Conservation (phyloP, 2,797 vertebrate species). For the Morus bassanus region DNA sequence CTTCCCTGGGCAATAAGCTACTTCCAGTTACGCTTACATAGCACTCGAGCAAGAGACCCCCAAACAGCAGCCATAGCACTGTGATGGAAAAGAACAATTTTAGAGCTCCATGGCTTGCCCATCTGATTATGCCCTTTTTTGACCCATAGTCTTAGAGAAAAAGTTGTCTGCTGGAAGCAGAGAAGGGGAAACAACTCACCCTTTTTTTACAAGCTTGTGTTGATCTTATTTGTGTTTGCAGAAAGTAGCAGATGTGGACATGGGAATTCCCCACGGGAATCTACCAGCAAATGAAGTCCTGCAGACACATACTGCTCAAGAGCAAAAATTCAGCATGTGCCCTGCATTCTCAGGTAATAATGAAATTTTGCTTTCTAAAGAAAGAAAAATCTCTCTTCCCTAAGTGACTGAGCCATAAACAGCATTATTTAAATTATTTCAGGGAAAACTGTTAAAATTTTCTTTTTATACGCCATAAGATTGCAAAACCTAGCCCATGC, state of each 20-base stretch:
- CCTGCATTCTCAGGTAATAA: background rate
- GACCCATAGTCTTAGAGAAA: background rate
- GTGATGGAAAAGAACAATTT: background rate
- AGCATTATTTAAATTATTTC: background rate
- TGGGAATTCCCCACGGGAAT: background rate
- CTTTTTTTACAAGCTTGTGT: background rate
- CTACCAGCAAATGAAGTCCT: background rate
- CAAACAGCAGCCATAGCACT: background rate
- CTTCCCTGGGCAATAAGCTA: background rate
- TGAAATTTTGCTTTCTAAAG: background rate
- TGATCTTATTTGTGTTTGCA: background rate
- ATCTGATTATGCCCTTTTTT: background rate
- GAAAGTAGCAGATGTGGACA: background rate
- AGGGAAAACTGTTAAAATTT: background rate
- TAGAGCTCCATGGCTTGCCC: rapidly evolving
- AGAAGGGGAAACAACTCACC: background rate
- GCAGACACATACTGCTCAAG: background rate
- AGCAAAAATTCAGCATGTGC: background rate
- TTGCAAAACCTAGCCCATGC: background rate
- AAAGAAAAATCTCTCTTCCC: background rate
- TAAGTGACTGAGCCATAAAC: background rate
- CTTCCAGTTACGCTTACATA: background rate
- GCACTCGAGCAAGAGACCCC: background rate
- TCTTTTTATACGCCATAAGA: rapidly evolving
- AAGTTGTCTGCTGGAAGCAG: background rate